Conservation (phyloP, 2,888 invertebrate genomes). For the Apamea anceps region DNA sequence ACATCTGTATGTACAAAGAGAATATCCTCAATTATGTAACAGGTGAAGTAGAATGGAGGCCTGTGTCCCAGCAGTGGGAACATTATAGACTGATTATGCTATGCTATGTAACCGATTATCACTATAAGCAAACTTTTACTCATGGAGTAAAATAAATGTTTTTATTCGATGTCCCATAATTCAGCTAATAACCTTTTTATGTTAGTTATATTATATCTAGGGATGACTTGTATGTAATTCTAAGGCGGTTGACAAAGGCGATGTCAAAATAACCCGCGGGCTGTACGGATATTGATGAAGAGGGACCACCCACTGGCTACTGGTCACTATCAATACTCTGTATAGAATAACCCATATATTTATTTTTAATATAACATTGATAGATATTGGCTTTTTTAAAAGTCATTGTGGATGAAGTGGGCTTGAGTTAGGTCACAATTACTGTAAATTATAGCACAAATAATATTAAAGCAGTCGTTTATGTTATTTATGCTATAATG, state of each 20-base stretch:
- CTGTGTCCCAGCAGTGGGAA: not conserved
- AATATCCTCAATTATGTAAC: not conserved
- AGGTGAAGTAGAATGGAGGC: not conserved
- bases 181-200: constrained; percentile 64
- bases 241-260: constrained; percentile 60
- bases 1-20: not conserved
- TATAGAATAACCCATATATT: constrained; percentile 42
- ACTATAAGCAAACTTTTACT: not conserved
- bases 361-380: constrained; percentile 37
- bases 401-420: not conserved
- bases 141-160: not conserved
- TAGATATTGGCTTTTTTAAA: not conserved
- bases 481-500: not conserved
- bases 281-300: constrained; percentile 66
- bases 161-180: constrained; percentile 61
- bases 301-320: constrained; percentile 27
- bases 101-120: not conserved
- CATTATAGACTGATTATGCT: not conserved
- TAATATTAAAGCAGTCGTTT: not conserved
- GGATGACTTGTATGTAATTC: constrained; percentile 59
- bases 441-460: too few species aligned
- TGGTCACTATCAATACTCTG: not conserved
- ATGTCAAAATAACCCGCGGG: constrained; percentile 64
- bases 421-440: not conserved
- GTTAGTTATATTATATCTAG: constrained; percentile 62